phyloP scores from a whole-genome alignment of 2,797 vertebrate species.

The Lepus oiostolus region DNA sequence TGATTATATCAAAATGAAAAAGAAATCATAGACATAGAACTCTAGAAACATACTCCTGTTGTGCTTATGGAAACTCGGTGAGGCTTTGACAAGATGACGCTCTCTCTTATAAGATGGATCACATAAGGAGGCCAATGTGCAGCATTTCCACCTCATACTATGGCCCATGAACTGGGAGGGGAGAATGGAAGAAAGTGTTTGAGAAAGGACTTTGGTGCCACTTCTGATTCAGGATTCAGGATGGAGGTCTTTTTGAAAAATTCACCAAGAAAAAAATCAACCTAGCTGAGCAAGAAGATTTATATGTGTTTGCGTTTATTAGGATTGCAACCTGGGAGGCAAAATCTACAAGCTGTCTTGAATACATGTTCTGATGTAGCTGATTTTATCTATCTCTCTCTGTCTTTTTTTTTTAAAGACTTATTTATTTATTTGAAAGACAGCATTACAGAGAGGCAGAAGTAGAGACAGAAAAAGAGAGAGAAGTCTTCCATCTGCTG shows the following conservation, averaged over 20 bases:
- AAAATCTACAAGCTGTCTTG: too few relatives aligned
- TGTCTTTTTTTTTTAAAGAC: too few relatives aligned
- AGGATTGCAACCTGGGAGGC: too few relatives aligned
- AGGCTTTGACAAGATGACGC: background rate
- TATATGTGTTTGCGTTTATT: too few relatives aligned
- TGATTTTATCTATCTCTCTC: too few relatives aligned
- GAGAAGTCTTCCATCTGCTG: too few relatives aligned
- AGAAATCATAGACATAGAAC: background rate
- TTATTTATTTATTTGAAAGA: too few relatives aligned
- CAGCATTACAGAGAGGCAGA: too few relatives aligned
- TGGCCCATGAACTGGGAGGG: background rate
- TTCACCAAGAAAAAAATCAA: too few relatives aligned
- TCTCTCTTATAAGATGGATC: background rate
- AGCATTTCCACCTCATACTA: background rate
- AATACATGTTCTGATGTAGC: too few relatives aligned
- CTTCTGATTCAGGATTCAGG: conserved; percentile 2
- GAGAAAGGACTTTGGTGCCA: background rate
- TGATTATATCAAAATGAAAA: background rate
- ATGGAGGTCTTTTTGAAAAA: background rate
- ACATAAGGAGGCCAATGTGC: background rate
- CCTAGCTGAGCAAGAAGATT: too few relatives aligned
- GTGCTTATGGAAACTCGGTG: background rate
- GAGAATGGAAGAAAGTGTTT: background rate
- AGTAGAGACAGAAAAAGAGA: too few relatives aligned
- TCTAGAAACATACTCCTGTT: background rate